Conservation (phyloP, 1,140 invertebrate species). For the Heliconius eleuchia region DNA sequence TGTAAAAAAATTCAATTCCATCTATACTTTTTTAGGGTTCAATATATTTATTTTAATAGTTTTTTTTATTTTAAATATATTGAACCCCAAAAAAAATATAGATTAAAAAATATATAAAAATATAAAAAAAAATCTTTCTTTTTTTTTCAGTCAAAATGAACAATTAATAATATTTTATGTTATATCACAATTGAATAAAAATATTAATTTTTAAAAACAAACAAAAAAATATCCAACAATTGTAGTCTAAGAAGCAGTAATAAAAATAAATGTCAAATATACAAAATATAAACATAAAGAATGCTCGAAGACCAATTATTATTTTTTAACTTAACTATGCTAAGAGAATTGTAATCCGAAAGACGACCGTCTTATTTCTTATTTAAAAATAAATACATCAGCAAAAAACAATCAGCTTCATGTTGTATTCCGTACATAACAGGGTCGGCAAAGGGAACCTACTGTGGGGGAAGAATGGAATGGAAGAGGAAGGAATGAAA, state of each 20-base stretch:
- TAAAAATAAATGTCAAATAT: not conserved
- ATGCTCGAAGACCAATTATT: too few species aligned
- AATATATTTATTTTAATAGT: not conserved
- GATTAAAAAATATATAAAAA: not conserved
- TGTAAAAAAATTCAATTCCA: too few species aligned
- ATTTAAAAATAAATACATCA: not conserved
- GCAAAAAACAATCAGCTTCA: too few species aligned
- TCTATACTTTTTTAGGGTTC: too few species aligned
- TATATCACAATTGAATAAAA: slow-evolving; percentile 3
- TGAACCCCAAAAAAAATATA: too few species aligned
- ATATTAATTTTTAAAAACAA: not conserved
- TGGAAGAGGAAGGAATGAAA: too few species aligned
- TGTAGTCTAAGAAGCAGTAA: not conserved
- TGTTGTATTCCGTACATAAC: too few species aligned
- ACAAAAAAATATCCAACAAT: not conserved
- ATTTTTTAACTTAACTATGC: too few species aligned
- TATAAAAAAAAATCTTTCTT: not conserved
- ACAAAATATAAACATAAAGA: too few species aligned
- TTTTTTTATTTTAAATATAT: not conserved
- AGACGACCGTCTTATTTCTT: slow-evolving; percentile 11
- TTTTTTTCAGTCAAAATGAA: not conserved
- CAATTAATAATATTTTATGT: not conserved
- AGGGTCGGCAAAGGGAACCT: too few species aligned
- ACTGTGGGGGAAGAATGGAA: too few species aligned
- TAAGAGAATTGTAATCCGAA: slow-evolving; percentile 9